Evolutionary conservation across 2,113 vertebrate genomes (phyloP).

Genomic region (Corythoichthys haematopterus): DNA sequence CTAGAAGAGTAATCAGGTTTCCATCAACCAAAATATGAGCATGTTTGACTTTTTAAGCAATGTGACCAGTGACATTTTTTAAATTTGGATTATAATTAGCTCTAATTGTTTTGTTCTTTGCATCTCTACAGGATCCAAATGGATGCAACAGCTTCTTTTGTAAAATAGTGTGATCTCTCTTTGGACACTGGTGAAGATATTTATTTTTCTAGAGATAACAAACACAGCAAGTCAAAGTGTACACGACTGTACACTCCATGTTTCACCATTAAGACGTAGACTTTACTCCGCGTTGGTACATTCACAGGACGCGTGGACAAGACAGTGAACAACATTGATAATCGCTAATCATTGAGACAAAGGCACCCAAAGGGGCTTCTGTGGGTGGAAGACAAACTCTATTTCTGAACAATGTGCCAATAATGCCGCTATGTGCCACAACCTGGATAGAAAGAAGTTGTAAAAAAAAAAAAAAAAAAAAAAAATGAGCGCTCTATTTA

Average conservation of each 20-base stretch:
- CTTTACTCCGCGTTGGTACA: constrained; percentile 57
- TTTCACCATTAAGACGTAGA: constrained; percentile 66
- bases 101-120: constrained; percentile 51
- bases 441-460: constrained; percentile 73
- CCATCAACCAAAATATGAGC: no score
- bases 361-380: constrained; percentile 57
- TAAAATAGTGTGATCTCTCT: constrained; percentile 79
- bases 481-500: constrained; percentile 65
- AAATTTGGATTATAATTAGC: constrained; percentile 1
- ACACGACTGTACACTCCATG: constrained; percentile 57
- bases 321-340: constrained; percentile 43
- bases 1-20: no score
- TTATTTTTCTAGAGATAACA: constrained; percentile 95
- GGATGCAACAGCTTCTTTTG: constrained; percentile 83
- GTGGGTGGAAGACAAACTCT: constrained; percentile 68
- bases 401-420: constrained; percentile 97
- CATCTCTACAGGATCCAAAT: constrained; percentile 82
- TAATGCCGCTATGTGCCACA: constrained; percentile 99
- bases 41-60: neutral
- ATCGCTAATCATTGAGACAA: constrained; percentile 40
- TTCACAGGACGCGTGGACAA: constrained; percentile 55
- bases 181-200: constrained; percentile 87
- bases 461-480: constrained; percentile 62
- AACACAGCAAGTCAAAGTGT: constrained; percentile 56
- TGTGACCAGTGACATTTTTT: neutral